phyloP scores from a whole-genome alignment of 1,140 invertebrate genomes.

The Drosophila novamexicana region DNA sequence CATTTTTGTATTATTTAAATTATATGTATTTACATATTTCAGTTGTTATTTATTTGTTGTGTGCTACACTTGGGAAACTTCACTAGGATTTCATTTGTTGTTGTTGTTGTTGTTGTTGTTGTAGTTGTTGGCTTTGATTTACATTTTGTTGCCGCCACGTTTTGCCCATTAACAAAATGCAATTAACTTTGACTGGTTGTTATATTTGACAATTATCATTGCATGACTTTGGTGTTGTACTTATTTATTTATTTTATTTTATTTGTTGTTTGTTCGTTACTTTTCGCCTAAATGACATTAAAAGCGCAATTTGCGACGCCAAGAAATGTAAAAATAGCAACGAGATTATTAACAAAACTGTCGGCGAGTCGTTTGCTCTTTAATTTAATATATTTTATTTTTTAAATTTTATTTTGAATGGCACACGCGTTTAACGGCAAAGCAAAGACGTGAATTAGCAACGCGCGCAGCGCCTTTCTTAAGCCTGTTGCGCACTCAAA shows the following conservation, averaged over 20 bases:
- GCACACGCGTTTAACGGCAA: conserved; percentile 26
- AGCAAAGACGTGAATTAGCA: conserved; percentile 39
- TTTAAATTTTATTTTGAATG: conserved; percentile 12
- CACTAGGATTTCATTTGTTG: conserved; percentile 39
- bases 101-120: conserved; percentile 31
- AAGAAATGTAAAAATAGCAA: conserved; percentile 37
- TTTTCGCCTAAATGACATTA: conserved; percentile 43
- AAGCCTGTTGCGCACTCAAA: conserved; percentile 71
- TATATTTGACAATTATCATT: conserved; percentile 64
- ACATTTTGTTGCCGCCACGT: conserved; percentile 80
- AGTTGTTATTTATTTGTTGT: conserved; percentile 27
- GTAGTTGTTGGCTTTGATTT: conserved; percentile 46
- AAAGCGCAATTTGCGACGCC: conserved; percentile 37
- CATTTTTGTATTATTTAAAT: conserved; percentile 36
- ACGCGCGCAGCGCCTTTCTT: conserved; percentile 47
- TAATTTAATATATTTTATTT: neutral
- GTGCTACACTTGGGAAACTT: conserved; percentile 36
- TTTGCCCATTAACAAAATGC: conserved; percentile 65
- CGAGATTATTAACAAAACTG: conserved; percentile 22
- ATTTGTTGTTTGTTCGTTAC: conserved; percentile 11
- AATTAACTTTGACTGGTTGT: conserved; percentile 39
- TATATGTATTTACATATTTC: conserved; percentile 60
- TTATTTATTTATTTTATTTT: conserved; percentile 17
- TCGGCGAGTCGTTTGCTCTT: conserved; percentile 3
- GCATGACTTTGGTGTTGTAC: conserved; percentile 58